Evolutionary conservation across 2,797 vertebrate species (phyloP), one percentile per base, ranked within the genome.

Genomic region (Lacerta bilineata): DNA sequence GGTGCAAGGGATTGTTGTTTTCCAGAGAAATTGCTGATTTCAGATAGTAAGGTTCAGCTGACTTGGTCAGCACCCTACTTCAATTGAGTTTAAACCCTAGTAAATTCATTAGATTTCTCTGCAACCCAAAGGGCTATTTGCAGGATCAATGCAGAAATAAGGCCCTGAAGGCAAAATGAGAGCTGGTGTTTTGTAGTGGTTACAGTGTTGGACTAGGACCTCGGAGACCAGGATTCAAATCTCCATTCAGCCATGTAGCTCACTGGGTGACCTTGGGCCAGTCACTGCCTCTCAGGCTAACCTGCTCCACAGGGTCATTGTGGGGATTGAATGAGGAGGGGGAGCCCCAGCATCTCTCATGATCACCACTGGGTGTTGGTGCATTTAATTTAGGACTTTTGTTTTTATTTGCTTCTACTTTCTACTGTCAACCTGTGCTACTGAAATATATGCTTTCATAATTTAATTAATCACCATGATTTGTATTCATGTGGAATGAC

Each of bases 401-500:
- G 74, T 29, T 79, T 93, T 86, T 75, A 1, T 17, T 87, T 93
- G 89, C 66, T 2, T 25, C 25, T 18, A n/a, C 85, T 89, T 89
- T 68, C n/a, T 36, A 55, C 59, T 55, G 25, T 39, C 83, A 75
- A 29, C 69, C 59, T 75, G 71, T 85, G 2, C 41, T 75, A 39
- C 36, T 72, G 50, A 86, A 89, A 86, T 94, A 90, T 85, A 74
- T 88, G 25, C 78, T 91, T 92, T 69, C 68, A 91, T 92, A 94
- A 93, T 23, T 90, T 92, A 93, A 91, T 89, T 89, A 81, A 82
- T 89, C 80, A 87, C 92, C 92, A 87, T 94, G 93, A 94, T 95
- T 95, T 94, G 93, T 95, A 84, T 91, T 93, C 91, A 89, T 90
- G 89, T 77, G 86, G 89, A 93, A 92, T 77, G 90, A 91, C 84